Evolutionary conservation across 2,797 vertebrate species (phyloP), one percentile per base, ranked within the genome.

Genomic region (Lindbergichthys nudifrons): DNA sequence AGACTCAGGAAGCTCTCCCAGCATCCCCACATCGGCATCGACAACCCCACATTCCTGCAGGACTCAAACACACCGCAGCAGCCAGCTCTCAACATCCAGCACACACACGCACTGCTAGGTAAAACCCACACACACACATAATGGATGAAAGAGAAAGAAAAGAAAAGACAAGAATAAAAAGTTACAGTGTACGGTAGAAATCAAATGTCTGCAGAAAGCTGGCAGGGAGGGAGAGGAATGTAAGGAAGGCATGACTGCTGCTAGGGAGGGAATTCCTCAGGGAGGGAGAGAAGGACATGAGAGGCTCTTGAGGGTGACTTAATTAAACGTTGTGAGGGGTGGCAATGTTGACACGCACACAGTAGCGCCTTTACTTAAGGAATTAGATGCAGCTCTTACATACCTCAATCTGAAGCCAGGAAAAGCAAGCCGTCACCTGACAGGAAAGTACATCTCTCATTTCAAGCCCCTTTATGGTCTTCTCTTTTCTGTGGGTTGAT

Each of bases 1-100:
- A 94, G 98, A 81, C 96, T 99, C 82, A 96, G 97, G 89, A 97
- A 99, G 82, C 94, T 99, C 75, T 96, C 98, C 76, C 98, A 99
- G 75, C 97, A 98, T 90, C 97, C 98, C 70, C 97, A 97, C 91
- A 96, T 96, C 77, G 98, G 98, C 92, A 99, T 99, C 79, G 98
- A 99, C 94, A 99, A 99, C 90, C 98, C 98, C 57, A 97, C 97
- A 75, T 99, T 99, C 94, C 96, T 96, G 30, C 95, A 97, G 67
- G 98, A 99, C 72, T 30, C 86, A 0, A 68, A 77, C 60, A 52
- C 77, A 0, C 46, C 77, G 0, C 87, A 93, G 95, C 95, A 85
- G 89, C 96, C 71, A 58, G 91, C 93, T 60, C 93, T 96, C 79
- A 88, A 89, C 86, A 92, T 74, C 73, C 90, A 89, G 63, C 88